Evolutionary conservation across 2,888 invertebrate species (phyloP), one percentile per base, ranked within the genome.

Genomic region (Macropis europaea): DNA sequence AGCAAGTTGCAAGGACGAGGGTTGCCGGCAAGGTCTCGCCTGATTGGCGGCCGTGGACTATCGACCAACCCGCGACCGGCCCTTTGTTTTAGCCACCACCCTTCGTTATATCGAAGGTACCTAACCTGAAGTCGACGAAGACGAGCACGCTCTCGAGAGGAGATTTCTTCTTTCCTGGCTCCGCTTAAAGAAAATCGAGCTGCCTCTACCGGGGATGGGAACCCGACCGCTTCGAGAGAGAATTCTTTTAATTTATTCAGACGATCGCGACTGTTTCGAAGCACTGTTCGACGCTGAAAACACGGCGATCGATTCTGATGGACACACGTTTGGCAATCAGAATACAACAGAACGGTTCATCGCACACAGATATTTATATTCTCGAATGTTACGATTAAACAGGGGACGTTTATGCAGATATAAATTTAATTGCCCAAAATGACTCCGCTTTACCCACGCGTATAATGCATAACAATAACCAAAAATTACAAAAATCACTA

Each of bases 31-130:
- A 77, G 80, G 82, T 85, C 87, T 87, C 87, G 88, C 86, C 88
- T 86, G 88, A 90, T 90, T 90, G 89, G 89, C 87, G 89, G 86
- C 84, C 78, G 83, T 82, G 84, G 86, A 88, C 89, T 89, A 90
- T 90, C 89, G 90, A 90, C 89, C 89, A 89, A 87, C 88, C 89
- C 85, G 84, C 86, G 86, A 86, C 83, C 88, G 76, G 83, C 85
- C 84, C 86, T 89, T 90, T 90, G 89, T 89, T 88, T 90, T 87
- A 89, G 85, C 88, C 87, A 85, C 86, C 87, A 86, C 84, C 87
- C 84, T 78, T 66, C 76, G 73, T 72, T 62, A 68, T 73, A 79
- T 73, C 73, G 76, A 73, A 79, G 76, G 63, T 79, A 78, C 76
- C 77, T 60, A 69, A 78, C 76, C 73, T 56, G 69, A 68, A 79